Conservation (phyloP, 2,113 vertebrate species). For the Uropsilus gracilis region DNA sequence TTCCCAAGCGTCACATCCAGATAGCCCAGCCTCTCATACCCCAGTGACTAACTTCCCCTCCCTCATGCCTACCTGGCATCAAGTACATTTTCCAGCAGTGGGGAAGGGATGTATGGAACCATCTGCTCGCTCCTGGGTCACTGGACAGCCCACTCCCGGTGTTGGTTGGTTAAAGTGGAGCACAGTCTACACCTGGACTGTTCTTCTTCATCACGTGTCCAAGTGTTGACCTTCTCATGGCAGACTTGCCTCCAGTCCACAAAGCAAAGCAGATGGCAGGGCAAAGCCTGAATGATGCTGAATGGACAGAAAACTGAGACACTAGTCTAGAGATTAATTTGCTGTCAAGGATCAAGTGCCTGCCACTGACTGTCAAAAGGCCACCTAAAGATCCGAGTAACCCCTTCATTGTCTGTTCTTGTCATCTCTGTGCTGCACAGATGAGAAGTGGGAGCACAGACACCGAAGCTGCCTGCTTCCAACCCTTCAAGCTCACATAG, state of each 20-base stretch:
- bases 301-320: not conserved
- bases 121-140: not conserved
- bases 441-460: not conserved
- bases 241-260: not conserved
- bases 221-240: not conserved
- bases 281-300: not conserved
- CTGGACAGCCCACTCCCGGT: not conserved
- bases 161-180: not conserved
- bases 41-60: not conserved
- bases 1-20: not conserved
- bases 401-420: not conserved
- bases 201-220: not conserved
- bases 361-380: constrained; percentile 56
- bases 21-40: not conserved
- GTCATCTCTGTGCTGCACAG: not conserved
- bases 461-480: not conserved
- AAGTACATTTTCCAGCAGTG: not conserved
- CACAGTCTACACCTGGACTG: not conserved
- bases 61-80: not conserved
- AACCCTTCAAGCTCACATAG: not conserved
- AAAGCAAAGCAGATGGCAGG: not conserved
- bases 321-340: constrained; percentile 33
- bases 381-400: constrained; percentile 40
- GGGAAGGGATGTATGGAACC: not conserved
- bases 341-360: constrained; percentile 59